These are phyloP conservation scores for Syrmaticus mikado DNA, from an alignment of 2,113 vertebrate species.

Conservation along the genomic window DNA sequence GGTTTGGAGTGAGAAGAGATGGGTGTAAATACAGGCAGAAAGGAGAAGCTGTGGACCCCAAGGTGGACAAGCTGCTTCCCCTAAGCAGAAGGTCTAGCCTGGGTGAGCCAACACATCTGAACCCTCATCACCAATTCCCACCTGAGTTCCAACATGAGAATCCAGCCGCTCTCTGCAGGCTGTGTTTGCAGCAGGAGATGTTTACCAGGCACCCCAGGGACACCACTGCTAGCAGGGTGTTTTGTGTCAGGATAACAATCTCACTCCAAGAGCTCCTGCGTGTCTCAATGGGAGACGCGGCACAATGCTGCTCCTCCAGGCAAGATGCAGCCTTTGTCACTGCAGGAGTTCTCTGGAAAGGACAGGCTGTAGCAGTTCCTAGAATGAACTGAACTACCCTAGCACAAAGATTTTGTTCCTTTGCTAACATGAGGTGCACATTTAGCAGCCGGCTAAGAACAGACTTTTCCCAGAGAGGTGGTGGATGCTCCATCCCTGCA, in stretches of 20 bases:
- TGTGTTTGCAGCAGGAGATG: not conserved
- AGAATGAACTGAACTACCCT: not conserved
- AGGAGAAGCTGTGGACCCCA: not conserved
- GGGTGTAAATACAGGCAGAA: not conserved
- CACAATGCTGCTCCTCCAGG: not conserved
- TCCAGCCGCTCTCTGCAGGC: not conserved
- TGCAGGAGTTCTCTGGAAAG: not conserved
- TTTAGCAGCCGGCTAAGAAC: not conserved
- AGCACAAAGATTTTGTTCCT: not conserved
- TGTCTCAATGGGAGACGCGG: not conserved
- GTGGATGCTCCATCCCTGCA: too few relatives aligned
- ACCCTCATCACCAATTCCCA: not conserved
- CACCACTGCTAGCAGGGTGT: rapidly evolving
- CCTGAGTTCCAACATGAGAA: not conserved
- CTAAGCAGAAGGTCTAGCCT: rapidly evolving
- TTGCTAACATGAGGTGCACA: not conserved
- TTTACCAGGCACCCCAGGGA: slow-evolving; percentile 13
- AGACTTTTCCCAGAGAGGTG: too few relatives aligned
- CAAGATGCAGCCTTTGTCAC: not conserved
- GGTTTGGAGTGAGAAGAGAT: not conserved
- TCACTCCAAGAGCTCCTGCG: not conserved
- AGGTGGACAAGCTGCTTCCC: rapidly evolving
- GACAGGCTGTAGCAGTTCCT: not conserved
- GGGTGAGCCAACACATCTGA: not conserved
- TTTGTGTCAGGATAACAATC: not conserved